A percentile compares a stretch with the other conserved stretches of the same genome.
Conservation (phyloP, 2,113 vertebrate genomes). For the Pygoscelis antarcticus region DNA sequence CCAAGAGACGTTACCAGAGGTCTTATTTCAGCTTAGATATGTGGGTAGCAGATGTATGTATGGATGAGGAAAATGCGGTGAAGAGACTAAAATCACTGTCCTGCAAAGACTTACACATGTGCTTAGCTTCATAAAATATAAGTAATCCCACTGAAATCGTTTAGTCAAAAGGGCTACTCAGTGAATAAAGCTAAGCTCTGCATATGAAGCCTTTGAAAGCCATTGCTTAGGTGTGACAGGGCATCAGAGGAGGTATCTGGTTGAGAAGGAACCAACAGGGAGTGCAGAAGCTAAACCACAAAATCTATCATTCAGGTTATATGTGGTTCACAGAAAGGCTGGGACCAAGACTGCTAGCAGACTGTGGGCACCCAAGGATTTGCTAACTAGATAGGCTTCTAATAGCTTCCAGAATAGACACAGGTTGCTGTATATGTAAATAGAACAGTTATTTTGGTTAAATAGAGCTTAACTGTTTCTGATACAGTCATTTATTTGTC, state of each 20-base stretch:
- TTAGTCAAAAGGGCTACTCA: not conserved
- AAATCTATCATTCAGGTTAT: not conserved
- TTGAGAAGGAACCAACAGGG: not conserved
- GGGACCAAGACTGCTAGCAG: not conserved
- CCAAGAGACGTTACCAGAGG: not conserved
- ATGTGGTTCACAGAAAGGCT: not conserved
- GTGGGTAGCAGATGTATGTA: not conserved
- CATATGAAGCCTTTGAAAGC: not conserved
- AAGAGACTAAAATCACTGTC: not conserved
- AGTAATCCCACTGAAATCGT: not conserved
- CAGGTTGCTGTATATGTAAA: conserved; percentile 53
- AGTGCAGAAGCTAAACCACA: not conserved
- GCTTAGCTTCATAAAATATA: not conserved
- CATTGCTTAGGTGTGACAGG: not conserved
- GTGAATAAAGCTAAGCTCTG: not conserved
- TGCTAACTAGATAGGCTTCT: not conserved
- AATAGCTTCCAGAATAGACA: not conserved
- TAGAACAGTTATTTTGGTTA: conserved; percentile 72
- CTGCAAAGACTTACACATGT: not conserved
- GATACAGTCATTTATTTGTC: conserved; percentile 79
- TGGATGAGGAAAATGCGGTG: not conserved
- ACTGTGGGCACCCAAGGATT: not conserved
- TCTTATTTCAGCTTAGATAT: not conserved
- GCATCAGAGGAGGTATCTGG: not conserved
- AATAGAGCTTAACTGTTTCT: conserved; percentile 79